A percentile compares a stretch with the other conserved stretches of the same genome.
phyloP scores from a whole-genome alignment of 1,140 invertebrate genomes.

The Metopolophium dirhodum region DNA sequence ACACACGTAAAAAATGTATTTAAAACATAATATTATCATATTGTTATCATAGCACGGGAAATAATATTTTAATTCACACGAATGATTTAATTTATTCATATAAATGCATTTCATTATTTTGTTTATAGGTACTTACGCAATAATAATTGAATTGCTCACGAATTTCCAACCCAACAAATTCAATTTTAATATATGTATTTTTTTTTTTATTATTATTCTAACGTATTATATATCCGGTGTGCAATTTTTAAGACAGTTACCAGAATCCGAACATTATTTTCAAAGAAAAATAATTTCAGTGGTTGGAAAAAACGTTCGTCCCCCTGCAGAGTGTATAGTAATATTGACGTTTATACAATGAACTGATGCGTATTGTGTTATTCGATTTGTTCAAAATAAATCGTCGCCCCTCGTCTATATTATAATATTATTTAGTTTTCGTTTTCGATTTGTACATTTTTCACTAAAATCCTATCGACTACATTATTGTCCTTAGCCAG shows the following conservation, averaged over 20 bases:
- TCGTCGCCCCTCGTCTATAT: background rate
- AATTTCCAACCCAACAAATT: background rate
- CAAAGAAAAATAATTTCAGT: background rate
- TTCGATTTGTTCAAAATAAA: constrained; percentile 2
- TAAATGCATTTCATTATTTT: background rate
- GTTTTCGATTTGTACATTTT: constrained; percentile 4
- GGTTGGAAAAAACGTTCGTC: background rate
- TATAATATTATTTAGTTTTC: constrained; percentile 11
- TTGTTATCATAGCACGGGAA: background rate
- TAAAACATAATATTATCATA: background rate
- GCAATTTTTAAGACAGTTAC: background rate
- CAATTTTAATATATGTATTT: background rate
- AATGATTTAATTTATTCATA: background rate
- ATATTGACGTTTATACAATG: background rate
- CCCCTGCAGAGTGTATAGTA: background rate
- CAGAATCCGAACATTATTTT: background rate
- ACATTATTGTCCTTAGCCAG: background rate
- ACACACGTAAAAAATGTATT: background rate
- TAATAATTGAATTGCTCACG: background rate
- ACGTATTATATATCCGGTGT: background rate
- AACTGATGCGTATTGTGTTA: background rate
- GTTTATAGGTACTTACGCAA: background rate
- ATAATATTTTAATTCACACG: background rate
- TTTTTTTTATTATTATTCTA: background rate
- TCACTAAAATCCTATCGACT: background rate